Evolutionary conservation across 2,113 vertebrate species (phyloP).

Genomic region (Xyrauchen texanus): DNA sequence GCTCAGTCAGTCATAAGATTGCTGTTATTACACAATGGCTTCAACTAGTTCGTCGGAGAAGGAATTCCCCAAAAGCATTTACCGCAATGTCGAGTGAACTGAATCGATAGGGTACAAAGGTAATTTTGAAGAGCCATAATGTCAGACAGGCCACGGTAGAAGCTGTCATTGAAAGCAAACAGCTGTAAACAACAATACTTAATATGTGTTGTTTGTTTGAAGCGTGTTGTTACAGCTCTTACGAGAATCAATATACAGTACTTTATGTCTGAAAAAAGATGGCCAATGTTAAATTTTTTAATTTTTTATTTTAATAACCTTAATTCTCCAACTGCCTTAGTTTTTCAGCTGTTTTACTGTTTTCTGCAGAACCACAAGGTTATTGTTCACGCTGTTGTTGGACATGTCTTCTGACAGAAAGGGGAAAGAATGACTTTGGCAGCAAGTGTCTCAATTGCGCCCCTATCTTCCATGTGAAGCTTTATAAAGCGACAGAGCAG

Average conservation of each 20-base stretch:
- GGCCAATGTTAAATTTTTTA: no score
- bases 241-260: no score
- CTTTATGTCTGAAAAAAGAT: no score
- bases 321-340: slow-evolving; percentile 55
- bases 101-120: no score
- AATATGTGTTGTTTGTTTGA: no score
- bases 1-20: no score
- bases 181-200: not conserved
- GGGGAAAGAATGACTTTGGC: not conserved
- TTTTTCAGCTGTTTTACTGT: slow-evolving; percentile 57
- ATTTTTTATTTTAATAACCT: no score
- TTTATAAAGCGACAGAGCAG: not conserved
- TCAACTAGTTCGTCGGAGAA: no score
- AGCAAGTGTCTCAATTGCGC: slow-evolving; percentile 8
- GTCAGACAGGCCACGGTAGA: not conserved
- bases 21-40: no score
- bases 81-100: no score
- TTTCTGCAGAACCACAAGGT: slow-evolving; percentile 50
- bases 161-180: slow-evolving; percentile 4
- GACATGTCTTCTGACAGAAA: slow-evolving; percentile 51
- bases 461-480: not conserved
- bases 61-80: no score
- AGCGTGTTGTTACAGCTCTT: no score
- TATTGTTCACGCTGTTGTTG: slow-evolving; percentile 51
- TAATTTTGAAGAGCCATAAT: not conserved